Percentiles rank a stretch among this genome's conserved stretches.
Conservation (phyloP, 2,113 vertebrate genomes). For the Microtus montanus region DNA sequence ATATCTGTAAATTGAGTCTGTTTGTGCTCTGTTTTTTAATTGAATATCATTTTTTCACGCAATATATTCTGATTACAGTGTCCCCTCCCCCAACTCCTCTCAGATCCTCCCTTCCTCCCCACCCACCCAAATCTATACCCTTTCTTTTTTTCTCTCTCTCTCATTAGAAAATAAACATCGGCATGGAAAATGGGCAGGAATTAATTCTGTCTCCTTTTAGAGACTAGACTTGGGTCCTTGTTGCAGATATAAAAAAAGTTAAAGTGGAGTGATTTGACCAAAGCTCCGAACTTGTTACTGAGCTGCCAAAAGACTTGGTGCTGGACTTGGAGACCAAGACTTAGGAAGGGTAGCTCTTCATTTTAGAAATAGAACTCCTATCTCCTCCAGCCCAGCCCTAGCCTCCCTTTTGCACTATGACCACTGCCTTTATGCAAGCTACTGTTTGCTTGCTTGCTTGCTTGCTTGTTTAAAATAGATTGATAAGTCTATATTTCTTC, state of each 20-base stretch:
- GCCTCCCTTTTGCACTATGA: not conserved
- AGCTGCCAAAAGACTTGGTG: not conserved
- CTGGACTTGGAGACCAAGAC: not conserved
- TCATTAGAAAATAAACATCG: not conserved
- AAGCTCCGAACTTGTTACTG: not conserved
- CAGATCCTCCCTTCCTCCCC: not conserved
- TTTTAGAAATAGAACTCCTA: not conserved
- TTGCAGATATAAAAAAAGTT: not conserved
- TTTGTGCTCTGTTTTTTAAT: not conserved
- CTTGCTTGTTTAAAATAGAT: not conserved
- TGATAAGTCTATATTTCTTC: slow-evolving; percentile 1
- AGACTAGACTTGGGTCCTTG: not conserved
- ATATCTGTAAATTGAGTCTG: not conserved
- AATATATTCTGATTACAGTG: not conserved
- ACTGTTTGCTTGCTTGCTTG: not conserved
- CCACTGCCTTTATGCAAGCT: not conserved
- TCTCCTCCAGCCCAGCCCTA: not conserved
- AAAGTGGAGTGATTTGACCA: not conserved
- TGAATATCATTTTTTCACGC: not conserved
- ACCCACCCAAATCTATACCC: not conserved
- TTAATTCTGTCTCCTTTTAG: not conserved
- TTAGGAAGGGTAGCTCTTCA: not conserved
- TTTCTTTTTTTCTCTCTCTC: not conserved
- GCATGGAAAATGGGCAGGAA: not conserved
- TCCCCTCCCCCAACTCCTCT: not conserved